Percentiles rank a stretch among this genome's conserved stretches.
These are phyloP conservation scores for Catharus minimus DNA, from an alignment of 2,113 vertebrate species.

Conservation along the genomic window DNA sequence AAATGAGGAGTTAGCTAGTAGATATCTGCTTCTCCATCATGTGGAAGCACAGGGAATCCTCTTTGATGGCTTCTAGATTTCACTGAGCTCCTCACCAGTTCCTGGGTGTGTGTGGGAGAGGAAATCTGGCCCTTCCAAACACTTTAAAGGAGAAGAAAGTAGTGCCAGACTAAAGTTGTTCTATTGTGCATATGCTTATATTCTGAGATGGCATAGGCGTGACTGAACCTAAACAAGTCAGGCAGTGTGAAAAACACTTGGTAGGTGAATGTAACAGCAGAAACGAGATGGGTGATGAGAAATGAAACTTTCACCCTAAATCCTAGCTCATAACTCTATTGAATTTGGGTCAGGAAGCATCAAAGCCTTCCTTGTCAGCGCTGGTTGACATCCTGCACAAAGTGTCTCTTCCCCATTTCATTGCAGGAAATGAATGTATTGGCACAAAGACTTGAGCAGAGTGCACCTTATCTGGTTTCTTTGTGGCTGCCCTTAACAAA, in stretches of 20 bases:
- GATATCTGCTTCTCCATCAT: neutral
- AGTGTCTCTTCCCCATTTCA: neutral
- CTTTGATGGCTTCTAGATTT: neutral
- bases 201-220: neutral
- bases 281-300: neutral
- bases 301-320: neutral
- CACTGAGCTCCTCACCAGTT: neutral
- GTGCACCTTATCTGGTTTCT: neutral
- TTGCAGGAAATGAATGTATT: neutral
- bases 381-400: neutral
- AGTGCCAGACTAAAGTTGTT: conserved; percentile 22
- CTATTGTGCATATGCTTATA: conserved; percentile 19
- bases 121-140: conserved; percentile 11
- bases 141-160: conserved; percentile 14
- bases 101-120: neutral
- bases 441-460: neutral
- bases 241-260: conserved; percentile 17
- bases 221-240: conserved; percentile 19
- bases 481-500: neutral
- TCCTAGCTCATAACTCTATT: neutral
- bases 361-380: neutral
- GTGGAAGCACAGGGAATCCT: neutral
- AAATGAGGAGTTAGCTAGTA: neutral
- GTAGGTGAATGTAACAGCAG: conserved; percentile 4
- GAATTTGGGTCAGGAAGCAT: neutral